phyloP scores from a whole-genome alignment of 2,888 invertebrate genomes.

The Agrochola lychnidis region DNA sequence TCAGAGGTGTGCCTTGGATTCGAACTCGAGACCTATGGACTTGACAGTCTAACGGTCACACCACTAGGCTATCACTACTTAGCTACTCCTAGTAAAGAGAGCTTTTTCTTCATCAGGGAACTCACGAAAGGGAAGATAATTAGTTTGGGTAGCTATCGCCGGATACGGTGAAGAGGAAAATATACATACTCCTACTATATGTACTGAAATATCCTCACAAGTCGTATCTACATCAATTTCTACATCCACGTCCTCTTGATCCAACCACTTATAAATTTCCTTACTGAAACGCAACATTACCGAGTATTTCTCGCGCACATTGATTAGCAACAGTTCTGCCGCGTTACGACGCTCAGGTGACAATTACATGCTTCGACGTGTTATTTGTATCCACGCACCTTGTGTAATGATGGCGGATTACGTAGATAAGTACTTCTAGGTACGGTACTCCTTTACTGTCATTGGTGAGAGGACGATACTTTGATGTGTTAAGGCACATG shows the following conservation, averaged over 20 bases:
- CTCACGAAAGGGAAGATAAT: no score
- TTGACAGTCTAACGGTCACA: no score
- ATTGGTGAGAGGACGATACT: not conserved
- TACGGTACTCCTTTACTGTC: slow-evolving; percentile 15
- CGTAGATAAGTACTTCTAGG: slow-evolving; percentile 7
- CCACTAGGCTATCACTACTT: no score
- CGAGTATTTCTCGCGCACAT: slow-evolving; percentile 21
- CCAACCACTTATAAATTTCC: slow-evolving; percentile 23
- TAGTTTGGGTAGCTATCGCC: no score
- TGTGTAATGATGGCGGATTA: slow-evolving; percentile 32
- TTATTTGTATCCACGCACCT: slow-evolving; percentile 40
- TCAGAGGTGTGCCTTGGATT: no score
- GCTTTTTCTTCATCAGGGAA: no score
- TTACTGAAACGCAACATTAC: slow-evolving; percentile 34
- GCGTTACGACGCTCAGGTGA: slow-evolving; percentile 22
- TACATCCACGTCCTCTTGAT: not conserved
- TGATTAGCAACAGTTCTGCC: slow-evolving; percentile 49
- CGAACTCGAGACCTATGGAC: no score
- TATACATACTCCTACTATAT: no score
- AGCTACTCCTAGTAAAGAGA: no score
- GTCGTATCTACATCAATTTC: not conserved
- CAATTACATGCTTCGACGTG: slow-evolving; percentile 43
- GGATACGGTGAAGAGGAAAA: no score
- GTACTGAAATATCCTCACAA: not conserved
- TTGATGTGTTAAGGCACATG: not conserved